Evolutionary conservation across 2,888 invertebrate genomes (phyloP).

Genomic region (Isotomurus palustris): DNA sequence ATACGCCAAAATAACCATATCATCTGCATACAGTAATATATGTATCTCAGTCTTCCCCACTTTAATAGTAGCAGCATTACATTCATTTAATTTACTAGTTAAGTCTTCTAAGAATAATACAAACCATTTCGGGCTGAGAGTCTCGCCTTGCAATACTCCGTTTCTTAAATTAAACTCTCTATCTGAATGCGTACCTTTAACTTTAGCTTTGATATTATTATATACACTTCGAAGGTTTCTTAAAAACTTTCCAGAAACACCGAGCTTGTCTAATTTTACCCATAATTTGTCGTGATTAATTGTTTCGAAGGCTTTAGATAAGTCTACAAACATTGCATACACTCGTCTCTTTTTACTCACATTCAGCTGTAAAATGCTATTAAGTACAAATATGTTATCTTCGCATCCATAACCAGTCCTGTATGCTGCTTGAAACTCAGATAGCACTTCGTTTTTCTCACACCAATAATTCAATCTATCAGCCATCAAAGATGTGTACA

Average conservation of each 20-base stretch:
- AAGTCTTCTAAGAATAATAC: no score
- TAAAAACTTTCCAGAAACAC: conserved; percentile 36
- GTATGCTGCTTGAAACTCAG: conserved; percentile 45
- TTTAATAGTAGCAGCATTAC: no score
- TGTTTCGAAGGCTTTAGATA: conserved; percentile 37
- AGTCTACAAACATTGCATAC: conserved; percentile 42
- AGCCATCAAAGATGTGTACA: conserved; percentile 34
- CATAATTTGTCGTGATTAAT: conserved; percentile 35
- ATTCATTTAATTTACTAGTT: no score
- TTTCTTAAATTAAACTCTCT: no score
- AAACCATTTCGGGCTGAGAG: no score
- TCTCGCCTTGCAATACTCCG: no score
- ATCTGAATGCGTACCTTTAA: not conserved
- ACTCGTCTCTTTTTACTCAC: conserved; percentile 25
- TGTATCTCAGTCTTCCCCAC: no score
- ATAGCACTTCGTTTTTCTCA: conserved; percentile 34
- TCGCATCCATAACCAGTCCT: conserved; percentile 30
- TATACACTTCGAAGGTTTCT: conserved; percentile 20
- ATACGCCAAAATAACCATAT: no score
- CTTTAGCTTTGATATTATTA: not conserved
- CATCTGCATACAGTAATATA: no score
- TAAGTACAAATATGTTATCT: conserved; percentile 43
- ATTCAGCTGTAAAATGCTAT: conserved; percentile 19
- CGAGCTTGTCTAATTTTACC: conserved; percentile 22
- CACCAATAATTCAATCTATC: conserved; percentile 34